Conservation (phyloP, 64 coral and sea anemone genomes). For the Actinia equina region DNA sequence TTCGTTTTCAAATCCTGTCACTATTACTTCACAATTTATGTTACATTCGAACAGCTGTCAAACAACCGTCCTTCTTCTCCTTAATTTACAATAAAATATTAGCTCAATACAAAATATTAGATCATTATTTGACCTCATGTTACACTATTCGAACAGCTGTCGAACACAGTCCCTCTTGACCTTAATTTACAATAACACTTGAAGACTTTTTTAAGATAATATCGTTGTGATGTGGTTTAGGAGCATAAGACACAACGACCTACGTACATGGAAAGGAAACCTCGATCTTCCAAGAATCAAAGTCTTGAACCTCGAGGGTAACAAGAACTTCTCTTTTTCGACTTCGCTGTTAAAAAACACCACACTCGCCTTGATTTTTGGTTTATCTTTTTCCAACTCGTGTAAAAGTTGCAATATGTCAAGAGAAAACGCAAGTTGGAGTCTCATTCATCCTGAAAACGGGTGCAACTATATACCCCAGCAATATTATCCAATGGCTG, state of each 20-base stretch:
- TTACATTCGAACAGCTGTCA: no score
- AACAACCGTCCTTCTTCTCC: no score
- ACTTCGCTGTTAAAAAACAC: conserved; percentile 3
- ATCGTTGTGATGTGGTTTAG: neutral
- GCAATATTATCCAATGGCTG: neutral
- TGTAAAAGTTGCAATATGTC: conserved; percentile 22
- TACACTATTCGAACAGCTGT: no score
- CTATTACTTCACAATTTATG: no score
- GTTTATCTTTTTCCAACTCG: conserved; percentile 7
- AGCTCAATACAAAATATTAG: no score
- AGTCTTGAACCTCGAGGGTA: conserved; percentile 23
- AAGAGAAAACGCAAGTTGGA: conserved; percentile 12
- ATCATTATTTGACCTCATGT: no score
- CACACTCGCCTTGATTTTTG: neutral
- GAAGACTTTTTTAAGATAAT: neutral
- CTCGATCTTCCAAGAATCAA: conserved; percentile 2
- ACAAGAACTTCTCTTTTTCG: neutral
- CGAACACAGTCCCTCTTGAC: no score
- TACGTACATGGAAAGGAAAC: conserved; percentile 22
- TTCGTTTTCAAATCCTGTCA: no score
- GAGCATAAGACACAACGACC: conserved; percentile 18
- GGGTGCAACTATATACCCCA: conserved; percentile 15
- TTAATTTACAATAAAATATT: no score
- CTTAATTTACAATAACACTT: neutral
- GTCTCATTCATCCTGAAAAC: neutral